Base-by-base conservation (phyloP, 2,888 invertebrate species). In the Caradrina clavipalpis region DNA sequence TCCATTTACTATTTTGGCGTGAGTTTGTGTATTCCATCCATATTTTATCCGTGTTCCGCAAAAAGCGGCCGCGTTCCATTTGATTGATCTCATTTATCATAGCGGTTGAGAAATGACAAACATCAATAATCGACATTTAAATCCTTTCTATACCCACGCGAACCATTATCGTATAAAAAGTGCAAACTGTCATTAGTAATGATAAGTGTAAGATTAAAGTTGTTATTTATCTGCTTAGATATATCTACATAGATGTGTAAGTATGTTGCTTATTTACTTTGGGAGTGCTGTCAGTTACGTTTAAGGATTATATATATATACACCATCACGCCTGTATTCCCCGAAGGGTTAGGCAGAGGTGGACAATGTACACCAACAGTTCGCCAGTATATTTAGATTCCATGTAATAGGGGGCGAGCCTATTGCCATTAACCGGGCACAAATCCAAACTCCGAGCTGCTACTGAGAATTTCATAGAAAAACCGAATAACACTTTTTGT, bases 111-210 rank as follows among this genome's bases (percentile, higher is more conserved):
- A 81, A 78, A 78, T 78, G 56, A 62, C 49, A 60, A 54, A 56
- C 78, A 81, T 78, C 78, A 55, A 71, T 78, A 66, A 70, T 81
- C 65, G 50, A 42, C 19, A 56, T 63, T 80, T 66, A 76, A 78
- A 78, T 81, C 81, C 77, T 70, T 78, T 63, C 31, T 54, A 22
- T 54, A 47, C 71, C 62, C 59, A 81, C 81, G 81, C 71, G 10
- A 61, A 61, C 62, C 71, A 81, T 78, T 77, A 56, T 31, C 58
- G 45, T 51, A 49, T 55, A 68, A 81, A 83, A 77, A 77, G 45
- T 64, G 59, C 65, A 26, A 70, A 80, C 57, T 76, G 76, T 69
- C 70, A 51, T 71, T 64, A n/a, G 42, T 50, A 65, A 50, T 50
- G 65, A 66, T 81, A 73, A 65, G 45, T 67, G 47, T 54, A 45